Percentiles rank a stretch among this genome's conserved stretches.
Evolutionary conservation across 2,888 invertebrate species (phyloP).

Genomic region (Myathropa florea): DNA sequence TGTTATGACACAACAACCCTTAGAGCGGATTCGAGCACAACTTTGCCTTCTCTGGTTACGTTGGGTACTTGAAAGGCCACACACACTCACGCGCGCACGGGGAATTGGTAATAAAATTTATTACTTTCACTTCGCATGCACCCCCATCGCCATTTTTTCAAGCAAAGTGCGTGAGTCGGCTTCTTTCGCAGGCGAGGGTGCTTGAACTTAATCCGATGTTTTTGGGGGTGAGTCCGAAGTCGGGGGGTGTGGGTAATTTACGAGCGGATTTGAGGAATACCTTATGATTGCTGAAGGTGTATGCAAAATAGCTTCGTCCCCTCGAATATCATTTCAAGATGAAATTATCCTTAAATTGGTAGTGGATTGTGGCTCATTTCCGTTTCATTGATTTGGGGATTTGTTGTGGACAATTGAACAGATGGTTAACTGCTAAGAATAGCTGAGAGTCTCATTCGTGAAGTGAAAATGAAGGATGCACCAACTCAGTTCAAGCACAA

Average conservation of each 20-base stretch:
- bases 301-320: background rate
- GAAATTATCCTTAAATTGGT: conserved; percentile 20
- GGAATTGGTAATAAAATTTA: conserved; percentile 67
- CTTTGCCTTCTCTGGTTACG: conserved; percentile 4
- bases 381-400: conserved; percentile 2
- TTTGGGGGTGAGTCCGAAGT: background rate
- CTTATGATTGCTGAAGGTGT: background rate
- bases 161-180: conserved; percentile 29
- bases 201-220: conserved; percentile 2
- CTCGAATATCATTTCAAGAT: conserved; percentile 9
- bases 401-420: background rate
- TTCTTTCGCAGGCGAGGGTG: conserved; percentile 16
- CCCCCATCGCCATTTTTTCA: conserved; percentile 34
- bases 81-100: conserved; percentile 10
- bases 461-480: no score
- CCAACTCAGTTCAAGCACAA: no score
- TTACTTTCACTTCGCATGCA: conserved; percentile 57
- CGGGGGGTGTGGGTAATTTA: conserved; percentile 20
- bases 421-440: background rate
- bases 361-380: conserved; percentile 23
- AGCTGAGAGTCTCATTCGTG: background rate
- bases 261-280: conserved; percentile 28
- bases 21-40: conserved; percentile 23
- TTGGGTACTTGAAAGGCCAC: conserved; percentile 44
- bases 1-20: conserved; percentile 70